phyloP scores from a whole-genome alignment of 2,888 invertebrate species.

The Aphodius sticticus region DNA sequence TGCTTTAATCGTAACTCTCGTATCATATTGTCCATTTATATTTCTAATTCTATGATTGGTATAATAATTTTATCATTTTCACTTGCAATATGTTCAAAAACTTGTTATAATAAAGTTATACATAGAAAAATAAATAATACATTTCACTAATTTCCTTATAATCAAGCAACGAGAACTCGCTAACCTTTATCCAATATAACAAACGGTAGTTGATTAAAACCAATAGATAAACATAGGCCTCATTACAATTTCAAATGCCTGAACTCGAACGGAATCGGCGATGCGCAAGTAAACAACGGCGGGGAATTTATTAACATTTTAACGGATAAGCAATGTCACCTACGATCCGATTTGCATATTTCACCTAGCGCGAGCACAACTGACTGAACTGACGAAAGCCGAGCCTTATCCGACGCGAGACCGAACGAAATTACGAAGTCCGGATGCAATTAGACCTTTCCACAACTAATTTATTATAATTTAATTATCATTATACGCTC shows the following conservation, averaged over 20 bases:
- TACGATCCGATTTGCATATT: constrained; percentile 16
- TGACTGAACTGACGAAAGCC: constrained; percentile 16
- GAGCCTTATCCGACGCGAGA: background rate
- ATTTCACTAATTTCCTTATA: background rate
- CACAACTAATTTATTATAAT: constrained; percentile 36
- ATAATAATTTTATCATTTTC: no score
- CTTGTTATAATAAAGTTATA: no score
- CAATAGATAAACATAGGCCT: constrained; percentile 4
- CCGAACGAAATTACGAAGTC: constrained; percentile 32
- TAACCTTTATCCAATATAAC: background rate
- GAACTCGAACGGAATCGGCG: background rate
- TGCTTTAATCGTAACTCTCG: no score
- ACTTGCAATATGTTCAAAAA: no score
- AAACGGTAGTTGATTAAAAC: background rate
- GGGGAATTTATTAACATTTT: constrained; percentile 12
- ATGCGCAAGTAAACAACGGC: background rate
- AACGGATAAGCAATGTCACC: constrained; percentile 9
- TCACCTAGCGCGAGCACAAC: background rate
- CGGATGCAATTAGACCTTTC: constrained; percentile 39
- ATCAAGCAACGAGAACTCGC: background rate
- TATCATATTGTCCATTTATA: no score
- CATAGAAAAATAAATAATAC: no score
- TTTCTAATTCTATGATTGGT: no score
- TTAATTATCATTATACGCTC: constrained; percentile 36
- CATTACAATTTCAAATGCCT: background rate